phyloP scores from a whole-genome alignment of 2,113 vertebrate genomes.

The Sprattus sprattus region DNA sequence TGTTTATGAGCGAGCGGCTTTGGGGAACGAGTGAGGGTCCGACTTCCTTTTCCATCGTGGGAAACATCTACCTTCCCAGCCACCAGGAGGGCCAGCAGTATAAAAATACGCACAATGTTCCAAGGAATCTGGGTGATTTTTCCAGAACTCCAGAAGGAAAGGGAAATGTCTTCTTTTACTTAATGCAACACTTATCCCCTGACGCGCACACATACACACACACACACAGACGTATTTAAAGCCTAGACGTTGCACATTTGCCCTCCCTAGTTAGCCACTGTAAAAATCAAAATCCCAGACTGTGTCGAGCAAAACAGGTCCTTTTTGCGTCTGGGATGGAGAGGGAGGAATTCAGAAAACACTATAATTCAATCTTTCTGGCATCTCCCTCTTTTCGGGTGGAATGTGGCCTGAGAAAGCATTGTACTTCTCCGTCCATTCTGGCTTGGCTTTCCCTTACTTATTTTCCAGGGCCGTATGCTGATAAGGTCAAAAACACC shows the following conservation, averaged over 20 bases:
- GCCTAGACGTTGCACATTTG: conserved; percentile 4
- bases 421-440: not conserved
- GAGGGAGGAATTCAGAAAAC: conserved; percentile 29
- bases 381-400: conserved; percentile 23
- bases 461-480: not conserved
- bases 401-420: conserved; percentile 27
- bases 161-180: conserved; percentile 34
- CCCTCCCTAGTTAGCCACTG: conserved; percentile 37
- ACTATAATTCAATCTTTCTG: conserved; percentile 32
- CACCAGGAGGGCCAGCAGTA: conserved; percentile 17
- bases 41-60: conserved; percentile 9
- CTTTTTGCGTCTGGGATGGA: conserved; percentile 6
- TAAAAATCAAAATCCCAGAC: conserved; percentile 23
- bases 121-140: conserved; percentile 37
- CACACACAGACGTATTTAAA: conserved; percentile 4
- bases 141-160: conserved; percentile 35
- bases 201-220: not conserved
- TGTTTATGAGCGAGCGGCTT: not conserved
- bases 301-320: conserved; percentile 9
- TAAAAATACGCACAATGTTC: conserved; percentile 27
- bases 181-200: conserved; percentile 30
- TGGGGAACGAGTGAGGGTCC: not conserved
- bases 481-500: conserved; percentile 28
- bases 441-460: not conserved
- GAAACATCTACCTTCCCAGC: conserved; percentile 24